phyloP scores from a whole-genome alignment of 2,888 invertebrate species.

The Perdita meconis region DNA sequence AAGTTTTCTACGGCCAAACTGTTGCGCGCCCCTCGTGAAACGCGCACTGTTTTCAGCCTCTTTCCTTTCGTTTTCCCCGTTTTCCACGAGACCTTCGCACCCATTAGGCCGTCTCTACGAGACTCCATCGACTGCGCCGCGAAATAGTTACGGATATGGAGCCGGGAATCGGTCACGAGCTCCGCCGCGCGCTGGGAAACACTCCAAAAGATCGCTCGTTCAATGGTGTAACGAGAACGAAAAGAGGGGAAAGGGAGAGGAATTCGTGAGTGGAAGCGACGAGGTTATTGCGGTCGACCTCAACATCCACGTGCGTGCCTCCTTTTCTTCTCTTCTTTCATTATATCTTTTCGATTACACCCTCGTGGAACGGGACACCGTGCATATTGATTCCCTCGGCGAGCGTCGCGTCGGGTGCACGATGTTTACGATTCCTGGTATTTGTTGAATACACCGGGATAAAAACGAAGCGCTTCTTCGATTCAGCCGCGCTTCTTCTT shows the following conservation, averaged over 20 bases:
- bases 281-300: constrained; percentile 22
- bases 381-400: background rate
- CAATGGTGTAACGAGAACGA: constrained; percentile 2
- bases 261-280: constrained; percentile 13
- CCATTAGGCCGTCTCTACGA: constrained; percentile 26
- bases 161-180: constrained; percentile 22
- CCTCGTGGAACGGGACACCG: background rate
- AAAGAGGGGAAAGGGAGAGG: background rate
- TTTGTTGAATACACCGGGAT: background rate
- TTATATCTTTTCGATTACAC: background rate
- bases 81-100: constrained; percentile 14
- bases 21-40: constrained; percentile 67
- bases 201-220: constrained; percentile 1
- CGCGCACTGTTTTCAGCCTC: constrained; percentile 24
- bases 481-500: no score
- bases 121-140: constrained; percentile 11
- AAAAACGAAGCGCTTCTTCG: background rate
- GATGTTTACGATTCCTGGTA: background rate
- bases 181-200: background rate
- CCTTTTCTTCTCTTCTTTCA: background rate
- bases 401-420: background rate
- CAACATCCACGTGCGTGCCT: background rate
- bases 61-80: constrained; percentile 5
- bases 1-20: constrained; percentile 71
- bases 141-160: constrained; percentile 58